Conservation (phyloP, 2,797 vertebrate genomes). For the Ptychobarbus kaznakovi region DNA sequence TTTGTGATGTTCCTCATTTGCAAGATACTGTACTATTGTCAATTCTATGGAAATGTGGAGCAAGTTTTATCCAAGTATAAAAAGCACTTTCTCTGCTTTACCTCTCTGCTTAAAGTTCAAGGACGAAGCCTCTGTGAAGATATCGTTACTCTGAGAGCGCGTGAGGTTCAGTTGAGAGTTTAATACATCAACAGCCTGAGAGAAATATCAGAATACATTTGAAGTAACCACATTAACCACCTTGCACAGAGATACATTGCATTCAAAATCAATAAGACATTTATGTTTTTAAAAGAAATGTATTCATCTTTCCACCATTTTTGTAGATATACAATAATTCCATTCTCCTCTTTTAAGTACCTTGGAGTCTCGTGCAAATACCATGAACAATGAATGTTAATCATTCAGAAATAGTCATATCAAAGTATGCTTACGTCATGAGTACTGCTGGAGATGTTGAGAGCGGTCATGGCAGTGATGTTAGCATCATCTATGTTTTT, state of each 20-base stretch:
- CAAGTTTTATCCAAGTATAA: not conserved
- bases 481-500: constrained; percentile 86
- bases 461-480: constrained; percentile 79
- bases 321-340: not conserved
- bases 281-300: not conserved
- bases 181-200: constrained; percentile 84
- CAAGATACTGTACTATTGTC: not conserved
- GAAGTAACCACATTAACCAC: not conserved
- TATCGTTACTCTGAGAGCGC: constrained; percentile 79
- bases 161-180: constrained; percentile 83
- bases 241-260: not conserved
- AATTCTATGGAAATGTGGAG: not conserved
- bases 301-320: not conserved
- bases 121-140: constrained; percentile 83
- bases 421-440: constrained; percentile 78
- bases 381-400: not conserved
- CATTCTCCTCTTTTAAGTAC: not conserved
- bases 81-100: constrained; percentile 58
- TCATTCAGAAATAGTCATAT: not conserved
- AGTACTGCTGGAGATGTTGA: constrained; percentile 84
- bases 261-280: not conserved
- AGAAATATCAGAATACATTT: constrained; percentile 43
- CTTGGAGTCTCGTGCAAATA: not conserved
- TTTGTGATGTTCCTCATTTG: not conserved
- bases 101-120: constrained; percentile 81